Percentiles rank a stretch among this genome's conserved stretches.
These are phyloP conservation scores for Lerista edwardsae DNA, from an alignment of 2,797 vertebrate genomes.

Conservation along the genomic window DNA sequence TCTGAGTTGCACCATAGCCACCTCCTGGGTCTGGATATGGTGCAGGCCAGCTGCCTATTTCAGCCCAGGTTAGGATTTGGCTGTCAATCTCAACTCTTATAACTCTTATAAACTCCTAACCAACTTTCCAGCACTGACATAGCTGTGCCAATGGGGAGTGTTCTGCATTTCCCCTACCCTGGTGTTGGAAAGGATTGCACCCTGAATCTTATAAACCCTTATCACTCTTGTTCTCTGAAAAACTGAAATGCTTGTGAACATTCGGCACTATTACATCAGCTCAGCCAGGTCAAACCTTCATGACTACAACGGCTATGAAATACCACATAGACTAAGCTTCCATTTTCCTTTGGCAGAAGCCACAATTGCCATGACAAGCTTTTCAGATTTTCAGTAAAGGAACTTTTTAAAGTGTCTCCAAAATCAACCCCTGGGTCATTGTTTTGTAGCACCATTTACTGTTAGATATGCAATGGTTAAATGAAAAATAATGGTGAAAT, in stretches of 20 bases:
- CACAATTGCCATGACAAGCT: background rate
- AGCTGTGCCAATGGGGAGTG: no score
- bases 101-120: no score
- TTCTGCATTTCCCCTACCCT: no score
- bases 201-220: background rate
- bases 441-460: background rate
- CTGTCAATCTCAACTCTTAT: no score
- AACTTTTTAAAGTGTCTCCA: background rate
- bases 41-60: no score
- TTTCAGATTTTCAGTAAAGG: background rate
- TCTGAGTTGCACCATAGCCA: no score
- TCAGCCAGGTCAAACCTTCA: background rate
- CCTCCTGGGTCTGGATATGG: no score
- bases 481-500: conserved; percentile 8
- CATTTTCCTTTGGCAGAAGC: background rate
- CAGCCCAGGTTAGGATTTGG: no score
- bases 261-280: background rate
- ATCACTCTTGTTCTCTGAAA: background rate
- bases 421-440: background rate
- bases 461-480: background rate
- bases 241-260: background rate
- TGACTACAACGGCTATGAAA: no score
- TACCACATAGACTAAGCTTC: background rate
- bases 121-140: no score
- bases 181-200: no score